Conservation (phyloP, 2,113 vertebrate species). For the Nothoprocta perdicaria region DNA sequence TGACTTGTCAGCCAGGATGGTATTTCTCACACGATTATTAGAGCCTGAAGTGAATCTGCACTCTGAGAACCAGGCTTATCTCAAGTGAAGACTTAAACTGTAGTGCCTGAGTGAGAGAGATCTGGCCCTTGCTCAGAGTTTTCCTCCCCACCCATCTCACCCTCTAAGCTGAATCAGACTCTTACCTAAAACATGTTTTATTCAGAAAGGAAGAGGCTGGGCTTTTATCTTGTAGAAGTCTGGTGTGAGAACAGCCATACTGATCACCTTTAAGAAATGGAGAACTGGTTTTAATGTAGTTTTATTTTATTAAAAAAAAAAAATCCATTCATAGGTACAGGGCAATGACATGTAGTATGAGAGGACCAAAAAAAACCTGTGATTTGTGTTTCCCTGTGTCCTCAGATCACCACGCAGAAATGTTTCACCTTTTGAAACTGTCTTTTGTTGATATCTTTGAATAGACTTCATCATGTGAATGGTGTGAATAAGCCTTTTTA, state of each 20-base stretch:
- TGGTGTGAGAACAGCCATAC: neutral
- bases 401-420: neutral
- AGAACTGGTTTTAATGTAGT: neutral
- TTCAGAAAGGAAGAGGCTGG: neutral
- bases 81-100: neutral
- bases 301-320: neutral
- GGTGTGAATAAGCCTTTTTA: slow-evolving; percentile 34
- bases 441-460: slow-evolving; percentile 26
- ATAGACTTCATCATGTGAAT: slow-evolving; percentile 30
- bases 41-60: neutral
- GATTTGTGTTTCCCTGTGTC: neutral
- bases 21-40: neutral
- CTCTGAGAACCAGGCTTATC: neutral
- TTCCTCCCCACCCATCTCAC: neutral
- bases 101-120: neutral
- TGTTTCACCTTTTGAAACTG: neutral
- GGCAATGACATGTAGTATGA: neutral
- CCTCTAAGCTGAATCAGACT: neutral
- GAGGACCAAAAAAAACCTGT: neutral
- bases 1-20: neutral
- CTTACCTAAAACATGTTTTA: neutral
- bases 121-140: neutral
- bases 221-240: neutral
- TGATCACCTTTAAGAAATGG: neutral
- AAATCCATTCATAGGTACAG: neutral